phyloP scores from a whole-genome alignment of 2,888 invertebrate species.

The Folsomia candida region DNA sequence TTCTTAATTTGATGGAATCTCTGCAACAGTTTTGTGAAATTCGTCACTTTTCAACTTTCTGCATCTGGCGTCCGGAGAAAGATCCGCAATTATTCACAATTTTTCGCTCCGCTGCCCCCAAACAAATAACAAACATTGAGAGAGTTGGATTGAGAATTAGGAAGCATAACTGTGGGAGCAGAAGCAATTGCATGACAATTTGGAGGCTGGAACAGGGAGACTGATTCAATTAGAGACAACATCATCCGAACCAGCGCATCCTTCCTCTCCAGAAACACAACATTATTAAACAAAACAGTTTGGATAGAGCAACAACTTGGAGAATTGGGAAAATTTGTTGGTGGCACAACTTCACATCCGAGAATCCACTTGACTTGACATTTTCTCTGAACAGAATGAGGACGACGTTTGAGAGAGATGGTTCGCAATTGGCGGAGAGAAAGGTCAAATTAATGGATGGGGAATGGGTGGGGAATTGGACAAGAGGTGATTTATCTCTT shows the following conservation, averaged over 20 bases:
- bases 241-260: neutral
- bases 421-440: neutral
- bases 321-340: neutral
- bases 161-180: neutral
- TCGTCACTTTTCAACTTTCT: neutral
- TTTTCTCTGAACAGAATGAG: neutral
- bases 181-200: no score
- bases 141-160: neutral
- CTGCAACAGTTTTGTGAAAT: neutral
- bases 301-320: neutral
- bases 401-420: neutral
- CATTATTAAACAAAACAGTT: neutral
- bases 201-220: no score
- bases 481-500: constrained; percentile 2
- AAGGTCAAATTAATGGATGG: neutral
- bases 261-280: neutral
- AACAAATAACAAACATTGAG: neutral
- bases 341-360: neutral
- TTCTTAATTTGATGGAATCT: neutral
- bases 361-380: neutral
- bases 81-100: neutral
- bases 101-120: neutral
- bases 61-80: neutral
- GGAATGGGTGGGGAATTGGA: neutral
- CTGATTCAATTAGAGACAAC: neutral